A percentile compares a stretch with the other conserved stretches of the same genome.
Conservation (phyloP, 1,140 invertebrate genomes). For the Ylistrum balloti region DNA sequence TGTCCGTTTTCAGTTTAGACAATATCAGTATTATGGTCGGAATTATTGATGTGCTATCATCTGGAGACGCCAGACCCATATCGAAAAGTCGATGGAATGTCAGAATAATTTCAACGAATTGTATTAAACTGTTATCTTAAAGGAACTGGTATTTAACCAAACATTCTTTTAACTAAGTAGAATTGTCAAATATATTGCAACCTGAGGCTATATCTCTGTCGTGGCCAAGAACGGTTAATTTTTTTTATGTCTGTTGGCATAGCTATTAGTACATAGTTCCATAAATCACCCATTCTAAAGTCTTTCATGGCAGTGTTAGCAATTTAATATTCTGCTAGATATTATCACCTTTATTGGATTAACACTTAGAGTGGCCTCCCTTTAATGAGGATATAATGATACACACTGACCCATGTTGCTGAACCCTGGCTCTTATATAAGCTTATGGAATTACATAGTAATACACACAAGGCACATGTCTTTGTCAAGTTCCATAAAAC, state of each 20-base stretch:
- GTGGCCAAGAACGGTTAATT: too few species aligned
- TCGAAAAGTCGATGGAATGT: too few species aligned
- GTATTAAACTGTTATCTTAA: too few species aligned
- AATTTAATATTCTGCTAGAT: not conserved
- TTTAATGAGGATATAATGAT: not conserved
- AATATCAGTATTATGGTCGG: too few species aligned
- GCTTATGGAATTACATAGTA: not conserved
- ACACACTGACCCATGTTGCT: not conserved
- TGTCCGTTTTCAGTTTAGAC: too few species aligned
- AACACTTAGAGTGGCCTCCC: not conserved
- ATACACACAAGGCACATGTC: not conserved
- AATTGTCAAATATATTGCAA: too few species aligned
- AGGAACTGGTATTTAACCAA: too few species aligned
- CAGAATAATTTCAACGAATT: too few species aligned
- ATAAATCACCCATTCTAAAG: not conserved
- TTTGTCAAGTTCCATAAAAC: slow-evolving; percentile 23
- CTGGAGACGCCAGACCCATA: too few species aligned
- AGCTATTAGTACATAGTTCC: not conserved
- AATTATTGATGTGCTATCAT: too few species aligned
- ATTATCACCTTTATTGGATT: not conserved
- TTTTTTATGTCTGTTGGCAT: not conserved
- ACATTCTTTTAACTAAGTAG: too few species aligned
- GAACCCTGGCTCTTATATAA: not conserved
- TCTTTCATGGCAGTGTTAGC: not conserved
- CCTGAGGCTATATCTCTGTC: too few species aligned